A percentile compares a stretch with the other conserved stretches of the same genome.
Evolutionary conservation across 2,888 invertebrate genomes (phyloP).

Genomic region (Eupithecia pulchellata): DNA sequence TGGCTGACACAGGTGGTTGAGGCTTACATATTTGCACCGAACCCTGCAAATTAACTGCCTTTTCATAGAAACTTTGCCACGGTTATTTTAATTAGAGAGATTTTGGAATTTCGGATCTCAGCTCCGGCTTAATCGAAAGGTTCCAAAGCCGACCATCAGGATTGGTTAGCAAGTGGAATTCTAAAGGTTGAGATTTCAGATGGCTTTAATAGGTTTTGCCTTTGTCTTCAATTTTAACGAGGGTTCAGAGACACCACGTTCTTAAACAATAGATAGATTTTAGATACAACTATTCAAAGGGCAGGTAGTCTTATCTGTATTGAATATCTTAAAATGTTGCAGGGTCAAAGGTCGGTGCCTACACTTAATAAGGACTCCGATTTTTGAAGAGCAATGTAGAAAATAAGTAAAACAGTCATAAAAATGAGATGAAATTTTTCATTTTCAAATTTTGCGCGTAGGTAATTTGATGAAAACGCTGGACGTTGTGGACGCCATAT

Average conservation of each 20-base stretch:
- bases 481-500: too few species aligned
- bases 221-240: constrained; percentile 41
- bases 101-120: constrained; percentile 21
- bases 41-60: constrained; percentile 11
- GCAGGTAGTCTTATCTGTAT: constrained; percentile 28
- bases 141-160: constrained; percentile 27
- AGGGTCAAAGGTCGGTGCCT: not conserved
- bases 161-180: constrained; percentile 33
- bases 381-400: too few species aligned
- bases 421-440: too few species aligned
- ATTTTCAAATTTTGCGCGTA: too few species aligned
- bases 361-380: not conserved
- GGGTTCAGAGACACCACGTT: constrained; percentile 40
- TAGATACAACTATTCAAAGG: constrained; percentile 24
- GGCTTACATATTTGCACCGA: not conserved
- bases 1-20: constrained; percentile 6
- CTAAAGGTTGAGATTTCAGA: constrained; percentile 32
- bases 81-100: constrained; percentile 15
- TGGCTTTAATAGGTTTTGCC: constrained; percentile 37
- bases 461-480: too few species aligned
- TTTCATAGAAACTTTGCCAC: constrained; percentile 12
- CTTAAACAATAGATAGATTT: constrained; percentile 24
- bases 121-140: constrained; percentile 24
- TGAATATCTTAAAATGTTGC: constrained; percentile 19
- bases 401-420: too few species aligned